Evolutionary conservation across 2,797 vertebrate genomes (phyloP).

Genomic region (Etheostoma nigrum): DNA sequence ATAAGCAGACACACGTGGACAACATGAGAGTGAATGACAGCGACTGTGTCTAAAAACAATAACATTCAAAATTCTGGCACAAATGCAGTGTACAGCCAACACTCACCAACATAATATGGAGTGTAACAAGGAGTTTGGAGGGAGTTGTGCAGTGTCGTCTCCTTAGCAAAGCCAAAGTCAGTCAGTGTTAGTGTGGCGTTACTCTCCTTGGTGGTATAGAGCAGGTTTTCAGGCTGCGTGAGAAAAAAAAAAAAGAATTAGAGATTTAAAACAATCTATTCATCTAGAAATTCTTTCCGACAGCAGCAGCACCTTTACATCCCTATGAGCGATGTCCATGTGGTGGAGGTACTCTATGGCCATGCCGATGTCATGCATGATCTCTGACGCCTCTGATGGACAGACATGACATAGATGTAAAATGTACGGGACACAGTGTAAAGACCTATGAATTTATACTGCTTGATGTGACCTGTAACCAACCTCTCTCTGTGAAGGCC

Average conservation of each 20-base stretch:
- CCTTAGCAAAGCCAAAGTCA: slow-evolving; percentile 97
- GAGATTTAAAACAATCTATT: background rate
- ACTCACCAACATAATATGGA: slow-evolving; percentile 97
- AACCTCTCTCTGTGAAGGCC: slow-evolving; percentile 97
- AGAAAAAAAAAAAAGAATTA: background rate
- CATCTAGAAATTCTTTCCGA: background rate
- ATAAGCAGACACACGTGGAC: slow-evolving; percentile 20
- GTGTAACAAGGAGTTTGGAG: slow-evolving; percentile 97
- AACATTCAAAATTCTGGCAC: background rate
- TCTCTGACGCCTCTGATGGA: slow-evolving; percentile 91
- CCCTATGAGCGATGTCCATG: slow-evolving; percentile 94
- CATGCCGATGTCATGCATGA: slow-evolving; percentile 94
- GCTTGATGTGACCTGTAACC: slow-evolving; percentile 12
- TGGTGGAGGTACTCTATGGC: slow-evolving; percentile 94
- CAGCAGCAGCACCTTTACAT: slow-evolving; percentile 90
- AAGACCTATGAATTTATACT: background rate
- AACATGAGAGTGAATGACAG: slow-evolving; percentile 17
- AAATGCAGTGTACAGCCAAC: background rate
- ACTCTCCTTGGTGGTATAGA: slow-evolving; percentile 92
- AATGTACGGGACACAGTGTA: background rate
- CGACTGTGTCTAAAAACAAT: background rate
- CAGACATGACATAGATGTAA: slow-evolving; percentile 2
- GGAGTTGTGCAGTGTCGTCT: slow-evolving; percentile 91
- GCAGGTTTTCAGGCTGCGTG: slow-evolving; percentile 94
- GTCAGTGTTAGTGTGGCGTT: slow-evolving; percentile 93